A percentile compares a stretch with the other conserved stretches of the same genome.
Conservation (phyloP, 1,140 invertebrate genomes). For the Ips nitidus region DNA sequence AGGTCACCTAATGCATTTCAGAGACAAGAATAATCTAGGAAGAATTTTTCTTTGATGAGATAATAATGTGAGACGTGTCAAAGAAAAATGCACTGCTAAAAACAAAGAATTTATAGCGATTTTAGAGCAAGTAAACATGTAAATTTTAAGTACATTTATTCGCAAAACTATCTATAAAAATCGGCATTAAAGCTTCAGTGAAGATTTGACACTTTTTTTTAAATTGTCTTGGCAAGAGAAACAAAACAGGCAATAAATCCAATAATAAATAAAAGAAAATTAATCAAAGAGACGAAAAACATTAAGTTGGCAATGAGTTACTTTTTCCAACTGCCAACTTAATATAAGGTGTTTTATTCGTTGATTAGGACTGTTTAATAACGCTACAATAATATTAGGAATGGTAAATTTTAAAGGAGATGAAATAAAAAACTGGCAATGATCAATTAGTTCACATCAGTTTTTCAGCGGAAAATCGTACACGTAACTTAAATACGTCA, state of each 20-base stretch:
- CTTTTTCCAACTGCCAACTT: slow-evolving; percentile 12
- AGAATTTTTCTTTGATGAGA: no score
- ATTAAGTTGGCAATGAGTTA: slow-evolving; percentile 11
- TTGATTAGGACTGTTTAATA: background rate
- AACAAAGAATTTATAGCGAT: no score
- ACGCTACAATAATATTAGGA: background rate
- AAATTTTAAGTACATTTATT: no score
- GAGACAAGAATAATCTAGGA: no score
- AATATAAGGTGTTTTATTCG: slow-evolving; percentile 12
- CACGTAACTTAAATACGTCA: background rate
- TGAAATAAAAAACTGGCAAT: slow-evolving; percentile 26
- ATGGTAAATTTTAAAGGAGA: slow-evolving; percentile 11
- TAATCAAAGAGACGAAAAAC: slow-evolving; percentile 19
- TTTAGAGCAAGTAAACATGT: no score
- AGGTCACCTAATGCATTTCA: no score
- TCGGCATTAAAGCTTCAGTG: no score
- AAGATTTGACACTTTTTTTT: background rate
- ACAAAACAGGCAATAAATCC: background rate
- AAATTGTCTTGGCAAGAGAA: background rate
- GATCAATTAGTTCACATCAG: slow-evolving; percentile 14
- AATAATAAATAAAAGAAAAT: slow-evolving; percentile 5
- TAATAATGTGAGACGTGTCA: no score
- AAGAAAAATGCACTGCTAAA: no score
- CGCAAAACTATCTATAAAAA: no score
- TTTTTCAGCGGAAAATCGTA: slow-evolving; percentile 18